Percentiles rank a stretch among this genome's conserved stretches.
These are phyloP conservation scores for Zalophus californianus DNA, from an alignment of 2,797 vertebrate species.

Conservation along the genomic window DNA sequence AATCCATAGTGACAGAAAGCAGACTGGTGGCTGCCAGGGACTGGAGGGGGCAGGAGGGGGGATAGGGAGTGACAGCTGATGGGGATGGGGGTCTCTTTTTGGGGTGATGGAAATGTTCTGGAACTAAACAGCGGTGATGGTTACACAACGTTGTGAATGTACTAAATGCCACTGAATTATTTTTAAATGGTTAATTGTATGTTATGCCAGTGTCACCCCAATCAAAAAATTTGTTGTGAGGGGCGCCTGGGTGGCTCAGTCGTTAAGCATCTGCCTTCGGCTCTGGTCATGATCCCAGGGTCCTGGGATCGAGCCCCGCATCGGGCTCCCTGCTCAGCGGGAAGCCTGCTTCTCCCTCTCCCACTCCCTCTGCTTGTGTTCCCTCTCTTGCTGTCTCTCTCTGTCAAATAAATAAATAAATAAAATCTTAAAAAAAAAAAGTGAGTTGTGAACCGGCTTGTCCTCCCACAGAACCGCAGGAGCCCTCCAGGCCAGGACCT, in stretches of 20 bases:
- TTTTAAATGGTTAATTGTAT: not conserved
- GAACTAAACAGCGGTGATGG: not conserved
- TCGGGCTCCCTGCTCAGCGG: too few species aligned
- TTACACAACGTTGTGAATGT: not conserved
- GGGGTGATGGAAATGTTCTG: not conserved
- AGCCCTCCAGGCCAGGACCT: not conserved
- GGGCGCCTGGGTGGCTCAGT: too few species aligned
- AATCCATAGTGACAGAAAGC: not conserved
- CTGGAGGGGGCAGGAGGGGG: not conserved
- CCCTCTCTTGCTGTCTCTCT: too few species aligned
- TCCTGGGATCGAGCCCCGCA: too few species aligned
- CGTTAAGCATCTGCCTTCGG: too few species aligned
- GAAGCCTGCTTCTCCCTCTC: too few species aligned
- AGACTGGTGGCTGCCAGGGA: not conserved
- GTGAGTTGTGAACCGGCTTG: not conserved
- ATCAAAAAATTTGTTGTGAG: too few species aligned
- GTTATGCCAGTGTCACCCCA: not conserved
- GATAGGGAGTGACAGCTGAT: not conserved
- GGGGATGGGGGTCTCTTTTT: not conserved
- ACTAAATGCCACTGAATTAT: not conserved
- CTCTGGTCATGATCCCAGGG: too few species aligned
- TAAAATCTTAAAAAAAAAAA: too few species aligned
- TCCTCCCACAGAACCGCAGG: not conserved
- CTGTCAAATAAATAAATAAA: too few species aligned
- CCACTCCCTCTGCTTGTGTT: too few species aligned